Base-by-base conservation (phyloP, 2,113 vertebrate species). In the Prietella phreatophila region DNA sequence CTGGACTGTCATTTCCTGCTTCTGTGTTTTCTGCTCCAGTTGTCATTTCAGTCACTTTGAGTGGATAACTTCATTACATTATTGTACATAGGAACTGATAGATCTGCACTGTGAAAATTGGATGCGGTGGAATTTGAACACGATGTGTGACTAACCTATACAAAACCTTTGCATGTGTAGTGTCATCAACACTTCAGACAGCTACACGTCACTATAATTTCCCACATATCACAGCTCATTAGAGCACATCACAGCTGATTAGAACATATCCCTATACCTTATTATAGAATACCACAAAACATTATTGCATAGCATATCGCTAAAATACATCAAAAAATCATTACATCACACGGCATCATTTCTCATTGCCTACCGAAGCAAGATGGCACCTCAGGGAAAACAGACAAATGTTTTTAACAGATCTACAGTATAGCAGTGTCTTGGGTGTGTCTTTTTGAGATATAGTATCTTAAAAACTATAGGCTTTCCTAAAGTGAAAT, bases 31-130 rank as follows among this genome's bases (percentile, higher is more conserved):
- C 5, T 42, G 58, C 36, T 84, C 67, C 20, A 36, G 19, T 88
- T 50, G 83, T 78, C 65, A 87, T 39, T 55, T 33, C 30, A 56
- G 39, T 73, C 20, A 55, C 33, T 71, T 60, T 88, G 84, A 88
- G 71, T 86, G 79, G 60, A 85, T 83, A 73, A 69, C 61, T 71
- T 85, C 75, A 85, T 88, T 71, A 81, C 50, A 50, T 73, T 69
- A 39, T 79, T 50, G 69, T 69, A 89, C 60, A 93, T 90, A 71
- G 83, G n/a, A 55, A 33, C 63, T 69, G 47, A 84, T 19, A 56
- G 47, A 33, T 11, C 83, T 69, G 63, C 47, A 13, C 50, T 55
- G 30, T 56, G 67, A 84, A 71, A 55, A 14, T 8, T 30, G 47
- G n/a, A 30, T 79, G n/a, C 20, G 1, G 15, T 81, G 53, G n/a